These are phyloP conservation scores for Diceros bicornis DNA, from an alignment of 2,797 vertebrate genomes.

Conservation along the genomic window DNA sequence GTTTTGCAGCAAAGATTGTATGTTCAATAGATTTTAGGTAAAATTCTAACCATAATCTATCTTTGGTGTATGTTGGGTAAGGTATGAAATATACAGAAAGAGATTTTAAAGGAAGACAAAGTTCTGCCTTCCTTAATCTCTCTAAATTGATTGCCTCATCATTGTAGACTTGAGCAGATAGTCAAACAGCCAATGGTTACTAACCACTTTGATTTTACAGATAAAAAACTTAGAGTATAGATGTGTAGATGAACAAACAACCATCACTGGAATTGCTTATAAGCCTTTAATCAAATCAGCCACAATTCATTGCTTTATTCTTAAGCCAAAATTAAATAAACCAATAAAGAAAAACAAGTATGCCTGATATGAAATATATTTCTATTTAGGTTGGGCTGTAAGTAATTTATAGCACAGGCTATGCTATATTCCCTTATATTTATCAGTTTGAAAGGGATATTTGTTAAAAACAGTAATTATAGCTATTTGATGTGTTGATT, in stretches of 20 bases:
- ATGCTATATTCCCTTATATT: not conserved
- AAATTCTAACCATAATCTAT: not conserved
- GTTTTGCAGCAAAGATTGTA: not conserved
- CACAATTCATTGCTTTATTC: not conserved
- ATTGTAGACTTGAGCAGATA: not conserved
- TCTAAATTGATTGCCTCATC: not conserved
- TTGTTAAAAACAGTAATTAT: not conserved
- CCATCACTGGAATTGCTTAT: not conserved
- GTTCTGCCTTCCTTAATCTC: not conserved
- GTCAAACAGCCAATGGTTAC: not conserved
- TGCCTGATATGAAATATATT: not conserved
- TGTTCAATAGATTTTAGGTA: not conserved
- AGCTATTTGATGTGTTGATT: conserved; percentile 1
- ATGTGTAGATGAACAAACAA: not conserved
- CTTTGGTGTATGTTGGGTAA: not conserved
- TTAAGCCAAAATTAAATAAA: conserved; percentile 29
- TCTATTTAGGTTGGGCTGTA: not conserved
- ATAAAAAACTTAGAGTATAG: not conserved
- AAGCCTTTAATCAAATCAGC: conserved; percentile 9
- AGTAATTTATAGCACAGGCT: not conserved
- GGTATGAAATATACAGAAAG: not conserved
- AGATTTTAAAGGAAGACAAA: not conserved
- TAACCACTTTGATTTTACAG: conserved; percentile 1
- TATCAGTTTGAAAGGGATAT: not conserved
- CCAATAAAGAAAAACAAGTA: not conserved